Base-by-base conservation (phyloP, 2,888 invertebrate species). In the Eulithis testata region DNA sequence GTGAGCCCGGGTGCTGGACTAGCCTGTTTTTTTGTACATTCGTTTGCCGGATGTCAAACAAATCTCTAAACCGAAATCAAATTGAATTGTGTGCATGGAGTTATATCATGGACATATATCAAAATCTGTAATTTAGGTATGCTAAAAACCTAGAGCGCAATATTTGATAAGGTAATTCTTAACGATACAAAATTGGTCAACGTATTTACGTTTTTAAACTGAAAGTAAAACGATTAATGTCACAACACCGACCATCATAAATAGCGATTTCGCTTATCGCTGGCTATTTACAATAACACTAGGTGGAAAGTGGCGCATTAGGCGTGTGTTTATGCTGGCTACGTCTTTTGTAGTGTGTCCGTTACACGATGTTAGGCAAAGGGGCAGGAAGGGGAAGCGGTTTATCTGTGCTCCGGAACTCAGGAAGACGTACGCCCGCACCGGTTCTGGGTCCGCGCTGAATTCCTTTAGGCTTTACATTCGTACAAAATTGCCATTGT, bases 371-470 rank as follows among this genome's bases (percentile, higher is more conserved):
- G 90, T 86, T 85, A 87, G 86, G 88, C 87, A 89, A 91, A 90
- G 87, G 89, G 88, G 85, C 90, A 87, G 92, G 92, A 92, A 92
- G 69, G 66, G 92, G 92, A 92, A 91, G 90, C 89, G 88, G 91
- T 92, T 90, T 92, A 91, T 92, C 92, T 91, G 87, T 79, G 82
- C 86, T 82, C 89, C 90, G 91, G 91, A 92, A 90, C 85, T 81
- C 88, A 86, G 89, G 90, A 89, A 89, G 89, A 89, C 89, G 89
- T 85, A 86, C 86, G 85, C 85, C 78, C 84, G 82, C 87, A 79
- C 82, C 84, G 83, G 80, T 75, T 70, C 73, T 60, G 75, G 71
- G 76, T 78, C 78, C 80, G 76, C 79, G 78, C 81, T 83, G 83
- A 75, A 89, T 89, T 89, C 89, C 89, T 89, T 87, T 88, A 85